These are phyloP conservation scores for Crotalus viridis DNA, from an alignment of 2,113 vertebrate genomes.

Conservation along the genomic window DNA sequence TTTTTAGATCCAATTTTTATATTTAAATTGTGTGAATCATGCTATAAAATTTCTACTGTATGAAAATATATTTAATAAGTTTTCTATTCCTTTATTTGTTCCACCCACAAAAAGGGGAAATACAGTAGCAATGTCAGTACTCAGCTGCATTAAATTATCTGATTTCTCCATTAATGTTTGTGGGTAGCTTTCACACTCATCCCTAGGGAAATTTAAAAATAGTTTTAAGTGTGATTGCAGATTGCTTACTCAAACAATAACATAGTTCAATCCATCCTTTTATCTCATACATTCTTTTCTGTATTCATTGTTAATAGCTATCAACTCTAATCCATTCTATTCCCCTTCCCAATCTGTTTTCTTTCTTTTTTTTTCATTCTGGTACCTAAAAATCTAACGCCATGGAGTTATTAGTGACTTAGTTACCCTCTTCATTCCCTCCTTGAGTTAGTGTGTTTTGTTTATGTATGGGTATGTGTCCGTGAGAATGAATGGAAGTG, in stretches of 20 bases:
- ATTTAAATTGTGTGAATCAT: not conserved
- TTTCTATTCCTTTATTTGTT: not conserved
- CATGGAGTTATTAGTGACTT: not conserved
- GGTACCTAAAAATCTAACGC: not conserved
- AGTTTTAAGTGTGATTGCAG: not conserved
- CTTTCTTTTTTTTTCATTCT: too few species aligned
- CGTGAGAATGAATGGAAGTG: not conserved
- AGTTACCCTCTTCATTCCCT: not conserved
- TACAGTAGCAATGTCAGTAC: not conserved
- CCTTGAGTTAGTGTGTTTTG: not conserved
- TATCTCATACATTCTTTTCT: not conserved
- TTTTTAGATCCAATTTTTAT: not conserved
- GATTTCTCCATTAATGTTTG: not conserved
- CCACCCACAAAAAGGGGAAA: not conserved
- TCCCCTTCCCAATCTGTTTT: not conserved
- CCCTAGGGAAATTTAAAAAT: not conserved
- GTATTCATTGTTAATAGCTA: not conserved
- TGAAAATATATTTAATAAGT: not conserved
- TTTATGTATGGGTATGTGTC: not conserved
- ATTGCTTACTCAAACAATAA: not conserved
- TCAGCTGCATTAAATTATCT: not conserved
- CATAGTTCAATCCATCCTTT: not conserved
- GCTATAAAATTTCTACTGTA: not conserved
- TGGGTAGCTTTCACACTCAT: not conserved
- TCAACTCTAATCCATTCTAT: not conserved